Evolutionary conservation across 2,113 vertebrate species (phyloP).

Genomic region (Antechinus flavipes): DNA sequence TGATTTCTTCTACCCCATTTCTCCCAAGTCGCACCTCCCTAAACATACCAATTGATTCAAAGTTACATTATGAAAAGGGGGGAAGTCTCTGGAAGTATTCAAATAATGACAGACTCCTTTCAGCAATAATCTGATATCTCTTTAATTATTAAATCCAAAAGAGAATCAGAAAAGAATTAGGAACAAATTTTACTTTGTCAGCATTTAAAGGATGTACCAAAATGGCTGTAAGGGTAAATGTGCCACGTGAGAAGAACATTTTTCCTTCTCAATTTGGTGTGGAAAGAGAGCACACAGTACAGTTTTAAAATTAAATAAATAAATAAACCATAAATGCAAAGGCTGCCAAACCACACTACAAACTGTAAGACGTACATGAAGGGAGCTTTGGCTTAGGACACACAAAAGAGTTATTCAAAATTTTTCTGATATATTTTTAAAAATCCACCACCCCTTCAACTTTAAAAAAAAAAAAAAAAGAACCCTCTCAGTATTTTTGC

Average conservation of each 20-base stretch:
- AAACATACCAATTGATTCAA: slow-evolving; percentile 80
- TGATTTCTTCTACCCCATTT: slow-evolving; percentile 98
- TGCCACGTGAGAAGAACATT: slow-evolving; percentile 78
- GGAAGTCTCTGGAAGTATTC: slow-evolving; percentile 41
- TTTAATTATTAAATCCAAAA: slow-evolving; percentile 42
- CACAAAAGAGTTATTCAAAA: slow-evolving; percentile 76
- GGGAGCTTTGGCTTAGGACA: slow-evolving; percentile 67
- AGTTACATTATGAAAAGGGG: slow-evolving; percentile 50
- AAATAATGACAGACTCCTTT: slow-evolving; percentile 44
- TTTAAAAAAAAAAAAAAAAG: slow-evolving; percentile 70
- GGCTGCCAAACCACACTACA: slow-evolving; percentile 79
- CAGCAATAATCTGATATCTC: neutral
- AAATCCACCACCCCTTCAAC: slow-evolving; percentile 57
- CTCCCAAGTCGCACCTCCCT: slow-evolving; percentile 97
- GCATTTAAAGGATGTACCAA: slow-evolving; percentile 48
- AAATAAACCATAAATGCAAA: slow-evolving; percentile 49
- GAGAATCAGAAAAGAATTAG: slow-evolving; percentile 15
- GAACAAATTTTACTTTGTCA: slow-evolving; percentile 49
- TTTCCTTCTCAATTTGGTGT: slow-evolving; percentile 47
- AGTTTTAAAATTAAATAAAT: slow-evolving; percentile 61
- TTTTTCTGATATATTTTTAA: slow-evolving; percentile 67
- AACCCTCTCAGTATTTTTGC: slow-evolving; percentile 63
- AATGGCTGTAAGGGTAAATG: slow-evolving; percentile 64
- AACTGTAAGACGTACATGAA: slow-evolving; percentile 68
- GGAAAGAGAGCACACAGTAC: slow-evolving; percentile 71